These are phyloP conservation scores for Saccostrea echinata DNA, from an alignment of 1,140 invertebrate genomes.

Conservation along the genomic window DNA sequence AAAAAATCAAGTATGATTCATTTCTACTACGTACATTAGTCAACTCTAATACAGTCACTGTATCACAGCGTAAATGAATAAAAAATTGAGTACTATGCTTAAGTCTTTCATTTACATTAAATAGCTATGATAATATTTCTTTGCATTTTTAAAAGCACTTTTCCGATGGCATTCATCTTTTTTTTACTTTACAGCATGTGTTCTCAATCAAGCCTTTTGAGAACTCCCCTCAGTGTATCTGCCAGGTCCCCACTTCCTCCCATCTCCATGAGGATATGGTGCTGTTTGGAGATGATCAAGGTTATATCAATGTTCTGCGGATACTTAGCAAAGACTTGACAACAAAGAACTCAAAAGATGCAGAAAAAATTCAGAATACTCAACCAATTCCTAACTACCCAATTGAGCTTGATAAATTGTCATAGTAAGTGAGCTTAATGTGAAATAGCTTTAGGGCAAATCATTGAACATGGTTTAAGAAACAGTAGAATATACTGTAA, in stretches of 20 bases:
- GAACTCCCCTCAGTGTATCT: conserved; percentile 76
- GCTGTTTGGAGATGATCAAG: conserved; percentile 78
- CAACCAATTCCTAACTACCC: conserved; percentile 55
- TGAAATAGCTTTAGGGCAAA: too few species aligned
- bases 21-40: too few species aligned
- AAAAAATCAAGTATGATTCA: conserved; percentile 75
- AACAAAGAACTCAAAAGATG: conserved; percentile 75
- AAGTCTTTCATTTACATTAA: too few species aligned
- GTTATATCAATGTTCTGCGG: conserved; percentile 76
- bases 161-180: background rate
- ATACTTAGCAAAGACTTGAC: conserved; percentile 76
- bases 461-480: too few species aligned
- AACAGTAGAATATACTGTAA: too few species aligned
- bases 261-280: conserved; percentile 71
- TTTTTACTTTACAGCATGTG: conserved; percentile 68
- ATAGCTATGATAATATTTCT: too few species aligned
- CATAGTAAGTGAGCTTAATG: conserved; percentile 65
- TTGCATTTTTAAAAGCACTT: too few species aligned
- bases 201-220: conserved; percentile 77
- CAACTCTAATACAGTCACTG: too few species aligned
- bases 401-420: conserved; percentile 72
- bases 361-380: conserved; percentile 62
- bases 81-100: too few species aligned
- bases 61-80: too few species aligned
- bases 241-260: conserved; percentile 65